Percentiles rank a stretch among this genome's conserved stretches.
Conservation (phyloP, 1,140 invertebrate genomes). For the Xylocopa sonorina region DNA sequence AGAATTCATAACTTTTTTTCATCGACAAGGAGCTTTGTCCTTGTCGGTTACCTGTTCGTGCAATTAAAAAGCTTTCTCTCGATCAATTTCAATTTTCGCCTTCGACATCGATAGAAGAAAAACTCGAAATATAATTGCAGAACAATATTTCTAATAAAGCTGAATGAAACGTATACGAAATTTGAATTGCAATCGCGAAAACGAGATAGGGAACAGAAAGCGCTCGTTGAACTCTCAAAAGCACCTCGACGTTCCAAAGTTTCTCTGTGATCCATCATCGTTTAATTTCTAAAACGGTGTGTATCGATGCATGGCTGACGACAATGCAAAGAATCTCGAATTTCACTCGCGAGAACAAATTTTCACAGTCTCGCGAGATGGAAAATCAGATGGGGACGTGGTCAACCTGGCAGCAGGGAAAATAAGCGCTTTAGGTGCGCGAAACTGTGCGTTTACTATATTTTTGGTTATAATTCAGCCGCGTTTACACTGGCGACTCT, state of each 20-base stretch:
- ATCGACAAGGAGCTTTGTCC: too few species aligned
- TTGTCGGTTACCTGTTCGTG: not conserved
- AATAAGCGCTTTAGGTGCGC: not conserved
- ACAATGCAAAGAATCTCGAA: not conserved
- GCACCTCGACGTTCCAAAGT: not conserved
- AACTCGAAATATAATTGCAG: not conserved
- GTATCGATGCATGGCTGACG: not conserved
- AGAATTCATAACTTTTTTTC: not conserved
- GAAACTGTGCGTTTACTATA: not conserved
- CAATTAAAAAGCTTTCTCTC: too few species aligned
- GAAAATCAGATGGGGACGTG: not conserved
- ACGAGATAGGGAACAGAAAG: not conserved
- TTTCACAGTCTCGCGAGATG: not conserved
- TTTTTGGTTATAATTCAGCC: not conserved
- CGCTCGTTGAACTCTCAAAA: too few species aligned
- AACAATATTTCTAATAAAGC: too few species aligned
- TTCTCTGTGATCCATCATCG: not conserved
- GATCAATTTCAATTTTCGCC: too few species aligned
- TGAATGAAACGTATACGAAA: not conserved
- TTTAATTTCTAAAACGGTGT: not conserved
- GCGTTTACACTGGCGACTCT: not conserved
- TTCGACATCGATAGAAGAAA: too few species aligned
- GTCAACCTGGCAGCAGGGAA: not conserved
- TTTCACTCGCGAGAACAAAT: not conserved
- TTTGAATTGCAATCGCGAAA: not conserved